Base-by-base conservation (phyloP, 1,140 invertebrate genomes). In the Galendromus occidentalis region DNA sequence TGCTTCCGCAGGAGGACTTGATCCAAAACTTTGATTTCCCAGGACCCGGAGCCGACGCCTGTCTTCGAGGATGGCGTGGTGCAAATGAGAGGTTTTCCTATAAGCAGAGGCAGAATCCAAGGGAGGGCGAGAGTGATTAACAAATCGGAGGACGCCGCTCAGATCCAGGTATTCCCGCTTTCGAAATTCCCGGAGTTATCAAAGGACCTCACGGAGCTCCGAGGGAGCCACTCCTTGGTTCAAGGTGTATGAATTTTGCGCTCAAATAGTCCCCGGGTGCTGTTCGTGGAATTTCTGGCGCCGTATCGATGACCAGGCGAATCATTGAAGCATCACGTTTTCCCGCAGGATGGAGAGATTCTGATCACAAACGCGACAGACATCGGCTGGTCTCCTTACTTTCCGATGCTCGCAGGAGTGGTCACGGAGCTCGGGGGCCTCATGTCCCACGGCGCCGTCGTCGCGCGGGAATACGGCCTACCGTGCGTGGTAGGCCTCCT, bases 351-450 rank as follows among this genome's bases (percentile, higher is more conserved):
- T 30, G 85, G 85, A 1, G 86, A 91, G 71, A 81, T 91, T 67
- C 76, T 90, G 44, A 83, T 91, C 67, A 87, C 86, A 0, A 76
- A 79, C 65, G 80, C 80, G 25, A 90, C 87, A 0, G 87, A 91
- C 72, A 85, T 90, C 65, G 87, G 84, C 17, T 91, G 88, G 87
- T 84, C 84, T 7, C 86, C 87, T 1, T 89, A 88, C 74, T 91
- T 90, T 71, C 86, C 87, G 0, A 77, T 90, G 7, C 74, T 90
- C 7, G 75, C 79, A 0, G 88, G 87, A 17, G 80, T 91, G n/a
- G 84, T 88, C 6, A 90, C 87, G 0, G 87, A 91, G 75, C 76
- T 88, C 1, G 87, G 87, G 18, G 87, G 88, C 41, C 78, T 90
- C 0, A 82, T 91, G 68, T 89, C 86, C 44, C 87, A 91, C 71